These are phyloP conservation scores for Microdon myrmicae DNA, from an alignment of 2,888 invertebrate genomes.

Conservation along the genomic window DNA sequence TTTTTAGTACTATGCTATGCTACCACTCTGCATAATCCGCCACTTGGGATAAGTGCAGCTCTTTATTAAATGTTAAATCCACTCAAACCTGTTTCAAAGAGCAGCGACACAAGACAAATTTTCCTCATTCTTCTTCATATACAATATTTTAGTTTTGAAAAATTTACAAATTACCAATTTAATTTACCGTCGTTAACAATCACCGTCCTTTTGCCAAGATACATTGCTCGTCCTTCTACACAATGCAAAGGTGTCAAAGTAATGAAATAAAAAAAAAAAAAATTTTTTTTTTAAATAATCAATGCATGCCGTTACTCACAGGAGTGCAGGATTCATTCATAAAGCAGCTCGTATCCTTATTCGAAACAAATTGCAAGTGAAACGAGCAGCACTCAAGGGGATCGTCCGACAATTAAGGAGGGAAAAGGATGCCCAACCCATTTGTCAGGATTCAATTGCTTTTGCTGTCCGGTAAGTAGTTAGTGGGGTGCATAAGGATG, in stretches of 20 bases:
- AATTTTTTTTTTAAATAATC: slow-evolving; percentile 34
- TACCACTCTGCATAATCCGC: slow-evolving; percentile 13
- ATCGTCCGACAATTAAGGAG: neutral
- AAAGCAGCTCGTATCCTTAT: slow-evolving; percentile 17
- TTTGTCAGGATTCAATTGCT: slow-evolving; percentile 50
- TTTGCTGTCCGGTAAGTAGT: slow-evolving; percentile 37
- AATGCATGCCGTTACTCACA: slow-evolving; percentile 50
- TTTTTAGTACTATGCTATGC: too few species aligned
- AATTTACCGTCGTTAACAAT: slow-evolving; percentile 10
- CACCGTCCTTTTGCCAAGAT: slow-evolving; percentile 2
- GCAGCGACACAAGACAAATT: neutral
- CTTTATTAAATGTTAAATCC: slow-evolving; percentile 8
- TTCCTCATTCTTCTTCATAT: neutral
- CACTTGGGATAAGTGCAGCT: slow-evolving; percentile 17
- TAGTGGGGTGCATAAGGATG: slow-evolving; percentile 29
- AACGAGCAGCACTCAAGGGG: slow-evolving; percentile 18
- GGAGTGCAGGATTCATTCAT: slow-evolving; percentile 16
- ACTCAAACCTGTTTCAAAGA: slow-evolving; percentile 34
- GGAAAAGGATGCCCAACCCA: slow-evolving; percentile 28
- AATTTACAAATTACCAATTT: slow-evolving; percentile 13
- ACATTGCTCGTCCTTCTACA: slow-evolving; percentile 8
- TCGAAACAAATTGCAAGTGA: slow-evolving; percentile 43
- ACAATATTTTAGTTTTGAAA: neutral
- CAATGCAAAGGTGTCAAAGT: slow-evolving; percentile 41
- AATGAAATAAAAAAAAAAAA: slow-evolving; percentile 41